Evolutionary conservation across 2,113 vertebrate species (phyloP).

Genomic region (Centropristis striata): DNA sequence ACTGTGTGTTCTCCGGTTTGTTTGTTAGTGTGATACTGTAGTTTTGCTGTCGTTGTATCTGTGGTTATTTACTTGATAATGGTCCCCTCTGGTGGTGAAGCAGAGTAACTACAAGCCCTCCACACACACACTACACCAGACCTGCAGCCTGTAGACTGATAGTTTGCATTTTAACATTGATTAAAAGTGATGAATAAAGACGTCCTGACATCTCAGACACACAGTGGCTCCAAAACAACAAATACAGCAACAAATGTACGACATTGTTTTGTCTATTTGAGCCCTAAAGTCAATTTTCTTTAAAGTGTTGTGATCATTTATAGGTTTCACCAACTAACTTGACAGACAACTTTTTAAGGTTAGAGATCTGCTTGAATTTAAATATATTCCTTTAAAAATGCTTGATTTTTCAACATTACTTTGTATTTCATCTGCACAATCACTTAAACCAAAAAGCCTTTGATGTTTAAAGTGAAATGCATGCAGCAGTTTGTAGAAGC

Average conservation of each 20-base stretch:
- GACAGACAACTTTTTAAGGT: too few species aligned
- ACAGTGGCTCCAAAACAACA: background rate
- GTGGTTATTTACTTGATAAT: conserved; percentile 73
- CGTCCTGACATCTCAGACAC: background rate
- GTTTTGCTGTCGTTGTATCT: conserved; percentile 31
- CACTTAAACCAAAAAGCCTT: too few species aligned
- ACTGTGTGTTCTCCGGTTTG: conserved; percentile 41
- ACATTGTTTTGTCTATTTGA: background rate
- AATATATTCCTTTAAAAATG: too few species aligned
- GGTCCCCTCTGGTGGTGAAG: conserved; percentile 72
- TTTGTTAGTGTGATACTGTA: conserved; percentile 23
- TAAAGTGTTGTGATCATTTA: too few species aligned
- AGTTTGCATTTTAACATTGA: background rate
- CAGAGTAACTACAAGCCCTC: conserved; percentile 38
- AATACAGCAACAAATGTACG: background rate
- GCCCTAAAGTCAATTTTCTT: background rate
- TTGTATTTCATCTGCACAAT: too few species aligned
- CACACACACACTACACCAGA: background rate
- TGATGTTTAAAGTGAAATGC: too few species aligned
- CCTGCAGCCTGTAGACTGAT: background rate
- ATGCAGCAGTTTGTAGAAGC: too few species aligned
- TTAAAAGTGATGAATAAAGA: background rate
- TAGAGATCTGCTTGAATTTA: too few species aligned
- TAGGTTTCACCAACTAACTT: too few species aligned
- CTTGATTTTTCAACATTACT: too few species aligned